Conservation (phyloP, 2,113 vertebrate species). For the Tetrax tetrax region DNA sequence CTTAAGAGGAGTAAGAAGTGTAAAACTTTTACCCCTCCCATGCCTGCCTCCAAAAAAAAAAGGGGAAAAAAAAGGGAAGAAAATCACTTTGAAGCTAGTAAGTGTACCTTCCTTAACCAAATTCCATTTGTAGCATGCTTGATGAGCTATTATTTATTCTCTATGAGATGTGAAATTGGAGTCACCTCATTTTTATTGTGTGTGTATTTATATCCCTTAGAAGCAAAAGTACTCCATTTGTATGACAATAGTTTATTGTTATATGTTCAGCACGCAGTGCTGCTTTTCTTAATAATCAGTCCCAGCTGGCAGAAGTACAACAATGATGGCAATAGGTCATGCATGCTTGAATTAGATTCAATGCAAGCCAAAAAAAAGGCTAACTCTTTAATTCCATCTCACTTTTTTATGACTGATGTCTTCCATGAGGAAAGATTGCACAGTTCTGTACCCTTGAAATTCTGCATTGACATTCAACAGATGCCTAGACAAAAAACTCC, state of each 20-base stretch:
- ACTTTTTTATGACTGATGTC: slow-evolving; percentile 73
- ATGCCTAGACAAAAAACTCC: slow-evolving; percentile 68
- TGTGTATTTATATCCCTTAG: slow-evolving; percentile 67
- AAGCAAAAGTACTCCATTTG: slow-evolving; percentile 64
- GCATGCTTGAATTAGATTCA: slow-evolving; percentile 68
- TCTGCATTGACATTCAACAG: slow-evolving; percentile 68
- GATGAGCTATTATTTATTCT: slow-evolving; percentile 38
- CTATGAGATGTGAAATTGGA: slow-evolving; percentile 26
- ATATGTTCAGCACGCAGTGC: slow-evolving; percentile 66
- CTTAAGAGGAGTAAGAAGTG: background rate
- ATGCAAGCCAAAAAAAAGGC: slow-evolving; percentile 68
- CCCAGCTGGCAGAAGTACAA: slow-evolving; percentile 72
- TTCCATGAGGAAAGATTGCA: slow-evolving; percentile 70
- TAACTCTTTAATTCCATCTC: slow-evolving; percentile 70
- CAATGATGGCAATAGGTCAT: slow-evolving; percentile 71
- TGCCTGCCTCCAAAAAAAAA: background rate
- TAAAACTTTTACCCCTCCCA: background rate
- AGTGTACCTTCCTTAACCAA: background rate
- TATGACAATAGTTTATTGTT: slow-evolving; percentile 76
- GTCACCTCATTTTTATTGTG: slow-evolving; percentile 65
- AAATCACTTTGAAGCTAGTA: background rate
- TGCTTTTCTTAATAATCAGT: slow-evolving; percentile 79
- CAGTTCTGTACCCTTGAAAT: slow-evolving; percentile 56
- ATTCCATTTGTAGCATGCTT: background rate
- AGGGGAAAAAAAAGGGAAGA: background rate